Evolutionary conservation across 2,797 vertebrate genomes (phyloP), one percentile per base, ranked within the genome.

Genomic region (Parotocinclus haroldoi): DNA sequence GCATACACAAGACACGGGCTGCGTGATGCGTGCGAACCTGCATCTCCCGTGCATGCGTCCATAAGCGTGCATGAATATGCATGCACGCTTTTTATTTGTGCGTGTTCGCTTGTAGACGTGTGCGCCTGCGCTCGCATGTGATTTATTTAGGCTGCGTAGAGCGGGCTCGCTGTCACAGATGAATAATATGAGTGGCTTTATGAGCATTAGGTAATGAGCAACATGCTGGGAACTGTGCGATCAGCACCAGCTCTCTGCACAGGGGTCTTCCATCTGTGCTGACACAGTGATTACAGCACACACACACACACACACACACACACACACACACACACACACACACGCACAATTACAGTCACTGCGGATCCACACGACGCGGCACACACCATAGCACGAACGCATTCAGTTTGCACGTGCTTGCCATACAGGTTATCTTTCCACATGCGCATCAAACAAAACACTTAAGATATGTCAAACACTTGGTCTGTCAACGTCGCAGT

Each of bases 201-300:
- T 86, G 84, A 85, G 84, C 85, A 83, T 89, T 86, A 84, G 85
- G 82, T 88, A 88, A 89, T 89, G 86, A 89, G 87, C 74, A 71
- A 72, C 88, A 66, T 78, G 81, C 87, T 86, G 87, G 74, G 86
- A 89, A 84, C 77, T 83, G 82, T 86, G 66, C 64, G 60, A 70
- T 77, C 68, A 78, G 75, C 70, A 69, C 70, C 76, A 75, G 73
- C 76, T 77, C 73, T 59, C 73, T 63, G 50, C 69, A 69, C 78
- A 69, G 14, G 48, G 81, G 80, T 74, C 64, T 74, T 84, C 79
- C 85, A 84, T 88, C 86, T 85, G 82, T 82, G 78, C 79, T 64
- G 62, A 74, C 76, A 68, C 78, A 77, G 76, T 82, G 80, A 79
- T 82, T 76, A 77, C 72, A 55, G 19, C 52, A 62, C 62, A 60